Base-by-base conservation (phyloP, 1,140 invertebrate genomes). In the Acromyrmex echinatior region DNA sequence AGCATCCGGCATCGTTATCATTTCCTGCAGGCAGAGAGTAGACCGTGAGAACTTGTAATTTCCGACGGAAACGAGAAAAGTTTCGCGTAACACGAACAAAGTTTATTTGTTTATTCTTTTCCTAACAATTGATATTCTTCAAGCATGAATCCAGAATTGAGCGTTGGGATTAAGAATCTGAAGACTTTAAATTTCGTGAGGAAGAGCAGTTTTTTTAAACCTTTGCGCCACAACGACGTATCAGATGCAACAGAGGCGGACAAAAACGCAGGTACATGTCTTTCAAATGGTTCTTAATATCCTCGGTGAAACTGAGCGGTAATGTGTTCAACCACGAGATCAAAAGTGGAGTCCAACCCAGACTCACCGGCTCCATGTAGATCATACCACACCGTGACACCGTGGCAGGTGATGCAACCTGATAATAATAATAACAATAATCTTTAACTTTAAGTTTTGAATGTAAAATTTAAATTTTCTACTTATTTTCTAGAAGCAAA, bases 311-410 rank as follows among this genome's bases (percentile, higher is more conserved):
- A 1, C 95, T 94, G 0, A 94, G 85, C 3, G 98, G 98, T 25
- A 99, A 95, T 0, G 96, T 97, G 87, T 98, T 98, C 62, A 99
- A 94, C 99, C 99, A 99, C 0, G 98, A 99, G 35, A 96, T 96
- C 35, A 99, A 94, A 51, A 99, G 92, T 5, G 98, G 98, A 73
- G 97, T 97, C 99, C 99, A 99, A 0, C 99, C 98, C 16, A 99
- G 95, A 0, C 97, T 97, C 58, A 96, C 96, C 0, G 98, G 98
- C 93, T 99, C 98, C 98, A 99, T 97, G 94, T 99, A 99, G 89
- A 99, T 99, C 98, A 99, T 99, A 66, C 99, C 99, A 95, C 99
- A 99, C 25, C 99, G 97, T 0, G 98, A 99, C 3, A 99, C 97
- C 16, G 97, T 97, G 10, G 97, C 97, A 21, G 98, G 97, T 0